Base-by-base conservation (phyloP, 2,888 invertebrate genomes). In the Oasisia sp. region DNA sequence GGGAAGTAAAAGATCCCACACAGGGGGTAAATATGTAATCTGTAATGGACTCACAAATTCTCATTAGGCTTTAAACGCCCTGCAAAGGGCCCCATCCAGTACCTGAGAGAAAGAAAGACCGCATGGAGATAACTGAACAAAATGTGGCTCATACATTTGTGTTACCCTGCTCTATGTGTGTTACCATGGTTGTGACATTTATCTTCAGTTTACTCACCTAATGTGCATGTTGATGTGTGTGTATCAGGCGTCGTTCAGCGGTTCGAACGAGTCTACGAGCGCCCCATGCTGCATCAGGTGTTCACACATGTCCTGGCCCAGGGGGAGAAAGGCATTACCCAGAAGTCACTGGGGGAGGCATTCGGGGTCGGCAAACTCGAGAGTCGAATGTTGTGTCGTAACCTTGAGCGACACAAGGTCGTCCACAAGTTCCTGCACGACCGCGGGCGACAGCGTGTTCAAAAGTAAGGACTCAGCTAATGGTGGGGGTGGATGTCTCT, bases 251-350 rank as follows among this genome's bases (percentile, higher is more conserved):
- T 89, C n/a, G 27, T 90, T 8, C 38, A 56, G 74, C 9, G 19
- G 32, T 91, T 38, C 58, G 38, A 91, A 5, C 74, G 58, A 12
- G 92, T 94, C 7, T 94, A 93, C 50, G 95, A 94, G 91, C 91
- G 93, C 91, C 96, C 97, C 0, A 90, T 97, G 0, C 94, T 97
- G 50, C 95, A 96, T 89, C 97, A 97, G 95, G 97, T 97, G 8
- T 97, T 97, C 94, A 94, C 95, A 1, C 95, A 97, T 0, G 96
- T 97, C 0, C 97, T 97, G 90, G 95, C 95, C 1, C 96, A 96
- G 11, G 97, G 97, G 3, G 95, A 96, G 0, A 96, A 97, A 1
- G 98, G 98, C 0, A 94, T 97, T 8, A 97, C 97, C 92, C 97
- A 97, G 94, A 94, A 92, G 9, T 94, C 95, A 32, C 90, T 96